A percentile compares a stretch with the other conserved stretches of the same genome.
Conservation (phyloP, 2,113 vertebrate species). For the Tachuris rubrigastra region DNA sequence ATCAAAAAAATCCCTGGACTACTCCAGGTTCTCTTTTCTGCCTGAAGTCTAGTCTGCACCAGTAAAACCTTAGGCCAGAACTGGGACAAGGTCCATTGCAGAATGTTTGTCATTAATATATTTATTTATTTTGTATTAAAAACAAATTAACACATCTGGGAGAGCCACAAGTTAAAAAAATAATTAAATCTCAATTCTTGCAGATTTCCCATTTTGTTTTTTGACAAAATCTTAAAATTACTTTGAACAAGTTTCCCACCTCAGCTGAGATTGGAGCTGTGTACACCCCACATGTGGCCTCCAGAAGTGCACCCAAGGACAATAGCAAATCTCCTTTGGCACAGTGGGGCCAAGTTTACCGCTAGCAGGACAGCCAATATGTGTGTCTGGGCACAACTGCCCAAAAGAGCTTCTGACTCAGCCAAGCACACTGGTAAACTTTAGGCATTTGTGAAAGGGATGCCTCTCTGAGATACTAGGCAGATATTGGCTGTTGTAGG, state of each 20-base stretch:
- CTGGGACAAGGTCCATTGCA: not conserved
- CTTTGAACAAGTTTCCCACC: conserved; percentile 34
- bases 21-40: not conserved
- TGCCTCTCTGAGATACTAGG: not conserved
- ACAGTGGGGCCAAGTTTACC: not conserved
- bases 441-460: not conserved
- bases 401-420: not conserved
- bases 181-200: not conserved
- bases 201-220: conserved; percentile 54
- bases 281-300: not conserved
- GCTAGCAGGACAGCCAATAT: not conserved
- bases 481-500: not conserved
- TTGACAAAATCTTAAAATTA: conserved; percentile 53
- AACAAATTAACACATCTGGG: not conserved
- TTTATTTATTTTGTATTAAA: not conserved
- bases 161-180: not conserved
- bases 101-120: not conserved
- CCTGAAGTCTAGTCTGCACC: not conserved
- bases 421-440: not conserved
- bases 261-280: conserved; percentile 11
- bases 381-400: not conserved
- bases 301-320: not conserved
- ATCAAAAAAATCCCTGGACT: not conserved
- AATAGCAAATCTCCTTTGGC: not conserved
- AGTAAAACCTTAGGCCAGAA: not conserved